phyloP scores from a whole-genome alignment of 2,888 invertebrate species.

The Leptarthrus brevirostris region DNA sequence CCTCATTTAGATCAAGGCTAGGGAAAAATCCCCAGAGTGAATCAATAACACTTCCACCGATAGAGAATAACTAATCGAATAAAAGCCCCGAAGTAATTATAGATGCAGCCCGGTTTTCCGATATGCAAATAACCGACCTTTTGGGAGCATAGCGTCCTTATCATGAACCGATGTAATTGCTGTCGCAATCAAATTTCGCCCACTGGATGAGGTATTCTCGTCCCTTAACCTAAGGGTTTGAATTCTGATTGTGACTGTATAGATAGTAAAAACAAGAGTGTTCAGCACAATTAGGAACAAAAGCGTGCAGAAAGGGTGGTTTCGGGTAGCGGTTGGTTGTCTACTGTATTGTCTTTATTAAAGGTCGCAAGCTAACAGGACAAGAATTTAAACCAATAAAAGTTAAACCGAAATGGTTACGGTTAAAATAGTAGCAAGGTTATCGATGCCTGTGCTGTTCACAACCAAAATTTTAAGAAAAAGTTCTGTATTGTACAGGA shows the following conservation, averaged over 20 bases:
- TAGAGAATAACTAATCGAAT: slow-evolving; percentile 23
- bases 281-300: neutral
- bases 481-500: too few relatives aligned
- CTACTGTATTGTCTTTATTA: slow-evolving; percentile 8
- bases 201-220: neutral
- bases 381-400: slow-evolving; percentile 6
- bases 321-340: neutral
- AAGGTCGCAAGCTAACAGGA: slow-evolving; percentile 11
- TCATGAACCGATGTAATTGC: slow-evolving; percentile 12
- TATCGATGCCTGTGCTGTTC: neutral
- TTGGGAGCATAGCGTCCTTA: slow-evolving; percentile 2
- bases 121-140: slow-evolving; percentile 28
- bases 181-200: slow-evolving; percentile 26
- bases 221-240: neutral
- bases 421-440: neutral
- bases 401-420: slow-evolving; percentile 18
- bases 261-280: neutral
- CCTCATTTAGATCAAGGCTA: neutral
- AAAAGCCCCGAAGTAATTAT: slow-evolving; percentile 18
- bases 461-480: too few relatives aligned
- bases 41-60: neutral
- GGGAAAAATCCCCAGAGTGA: neutral
- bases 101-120: slow-evolving; percentile 18
- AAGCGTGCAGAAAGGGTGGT: slow-evolving; percentile 2
- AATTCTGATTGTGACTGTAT: neutral